These are phyloP conservation scores for Raja brachyura DNA, from an alignment of 2,113 vertebrate species.

Conservation along the genomic window DNA sequence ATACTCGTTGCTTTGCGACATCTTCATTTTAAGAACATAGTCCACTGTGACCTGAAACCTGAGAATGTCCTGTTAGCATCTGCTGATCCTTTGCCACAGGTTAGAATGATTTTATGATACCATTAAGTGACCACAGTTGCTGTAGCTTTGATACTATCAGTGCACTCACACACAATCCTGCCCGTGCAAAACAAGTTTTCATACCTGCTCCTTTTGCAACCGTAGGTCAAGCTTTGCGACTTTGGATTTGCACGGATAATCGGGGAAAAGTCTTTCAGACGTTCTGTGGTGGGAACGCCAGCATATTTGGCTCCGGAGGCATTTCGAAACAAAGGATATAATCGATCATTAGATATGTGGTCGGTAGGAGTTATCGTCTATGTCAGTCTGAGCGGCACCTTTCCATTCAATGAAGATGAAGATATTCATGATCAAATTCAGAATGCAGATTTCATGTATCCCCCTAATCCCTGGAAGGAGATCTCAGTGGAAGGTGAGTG, in stretches of 20 bases:
- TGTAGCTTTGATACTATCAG: neutral
- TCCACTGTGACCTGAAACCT: conserved; percentile 96
- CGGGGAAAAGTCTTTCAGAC: conserved; percentile 90
- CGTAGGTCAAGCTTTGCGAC: conserved; percentile 92
- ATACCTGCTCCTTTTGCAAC: conserved; percentile 10
- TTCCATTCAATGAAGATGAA: conserved; percentile 96
- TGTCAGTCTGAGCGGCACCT: conserved; percentile 92
- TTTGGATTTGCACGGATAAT: conserved; percentile 97
- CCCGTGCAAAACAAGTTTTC: neutral
- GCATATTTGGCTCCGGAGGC: conserved; percentile 94
- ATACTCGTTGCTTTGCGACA: conserved; percentile 90
- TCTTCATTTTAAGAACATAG: conserved; percentile 98
- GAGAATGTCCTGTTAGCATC: conserved; percentile 92
- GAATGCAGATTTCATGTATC: conserved; percentile 97
- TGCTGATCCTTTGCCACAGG: conserved; percentile 90
- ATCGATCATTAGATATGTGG: conserved; percentile 97
- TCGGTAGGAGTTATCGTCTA: conserved; percentile 96
- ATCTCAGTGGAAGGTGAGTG: conserved; percentile 80
- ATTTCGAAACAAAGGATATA: conserved; percentile 91
- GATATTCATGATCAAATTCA: conserved; percentile 98
- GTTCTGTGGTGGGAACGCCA: conserved; percentile 91
- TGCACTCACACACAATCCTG: neutral
- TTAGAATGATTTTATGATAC: conserved; percentile 46
- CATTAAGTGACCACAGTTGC: neutral
- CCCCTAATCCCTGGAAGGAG: conserved; percentile 96